Evolutionary conservation across 35 echinoderm and acorn worm species (phyloP), one percentile per base, ranked within the genome.

Genomic region (Strongylocentrotus purpuratus): DNA sequence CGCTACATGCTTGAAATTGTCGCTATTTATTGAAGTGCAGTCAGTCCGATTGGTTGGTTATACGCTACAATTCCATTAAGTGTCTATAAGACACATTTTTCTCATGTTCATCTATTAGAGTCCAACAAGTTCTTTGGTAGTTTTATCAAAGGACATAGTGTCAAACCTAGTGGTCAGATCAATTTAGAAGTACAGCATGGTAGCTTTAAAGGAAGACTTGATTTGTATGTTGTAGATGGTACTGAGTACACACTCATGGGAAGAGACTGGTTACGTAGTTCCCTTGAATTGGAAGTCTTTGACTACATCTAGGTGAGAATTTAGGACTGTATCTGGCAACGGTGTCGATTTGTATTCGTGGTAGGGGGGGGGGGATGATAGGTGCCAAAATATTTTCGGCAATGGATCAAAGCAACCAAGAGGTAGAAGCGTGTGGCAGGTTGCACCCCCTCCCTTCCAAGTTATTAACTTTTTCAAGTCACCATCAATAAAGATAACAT

Each of bases 251-350:
- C 46, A 45, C 33, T 96, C 22, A 50, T 96, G 8, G 96, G 94
- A 8, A 52, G 94, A 18, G 96, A 96, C 70, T 96, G 96, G 96
- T 88, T 96, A 41, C 17, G 15, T 46, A 9, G 92, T 96, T 12
- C n/a, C 47, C 46, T 33, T 96, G 61, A 33, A 95, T 48, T 96
- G 95, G 96, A 90, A 90, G 45, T 90, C 88, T 20, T 31, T 90
- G 18, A 90, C 5, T n/a, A n/a, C n/a, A n/a, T n/a, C n/a, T 15
- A 94, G 28, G 14, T 17, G 32, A 94, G 92, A 7, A 7, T 28
- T 52, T 48, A 46, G 45, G n/a, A 85, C n/a, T 94, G 92, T 46
- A 9, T 47, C 46, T 86, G 17, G 85, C 8, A 31, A 90, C n/a
- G n/a, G n/a, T n/a, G n/a, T n/a, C n/a, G n/a, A n/a, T n/a, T n/a